Conservation (phyloP, 2,888 invertebrate genomes). For the Agonum fuliginosum region DNA sequence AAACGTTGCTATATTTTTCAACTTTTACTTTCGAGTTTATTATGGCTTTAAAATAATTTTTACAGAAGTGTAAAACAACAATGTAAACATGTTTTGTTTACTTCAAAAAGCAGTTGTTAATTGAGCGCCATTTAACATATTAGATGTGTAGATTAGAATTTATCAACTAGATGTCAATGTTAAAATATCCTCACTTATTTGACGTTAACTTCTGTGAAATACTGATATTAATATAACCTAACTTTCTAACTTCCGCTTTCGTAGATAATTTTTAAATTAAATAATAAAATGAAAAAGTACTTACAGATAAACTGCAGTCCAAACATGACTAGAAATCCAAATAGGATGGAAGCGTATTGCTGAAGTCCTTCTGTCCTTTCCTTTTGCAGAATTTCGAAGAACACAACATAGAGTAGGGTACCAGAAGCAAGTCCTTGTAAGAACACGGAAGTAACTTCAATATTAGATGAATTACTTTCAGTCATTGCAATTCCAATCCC, state of each 20-base stretch:
- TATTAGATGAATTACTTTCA: slow-evolving; percentile 76
- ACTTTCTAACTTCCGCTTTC: not conserved
- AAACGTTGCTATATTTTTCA: not conserved
- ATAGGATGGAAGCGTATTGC: slow-evolving; percentile 80
- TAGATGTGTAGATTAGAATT: slow-evolving; percentile 15
- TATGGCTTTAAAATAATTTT: not conserved
- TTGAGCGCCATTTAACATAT: slow-evolving; percentile 27
- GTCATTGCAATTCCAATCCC: slow-evolving; percentile 83
- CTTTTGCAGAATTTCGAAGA: slow-evolving; percentile 91
- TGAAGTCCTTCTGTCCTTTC: slow-evolving; percentile 77
- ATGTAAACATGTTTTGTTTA: slow-evolving; percentile 5
- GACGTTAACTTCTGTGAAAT: no score
- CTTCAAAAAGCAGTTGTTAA: slow-evolving; percentile 15
- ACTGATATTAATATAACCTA: not conserved
- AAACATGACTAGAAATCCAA: slow-evolving; percentile 85
- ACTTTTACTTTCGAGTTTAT: not conserved
- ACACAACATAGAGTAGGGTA: slow-evolving; percentile 95
- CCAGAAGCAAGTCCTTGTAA: slow-evolving; percentile 93
- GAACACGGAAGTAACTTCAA: slow-evolving; percentile 79
- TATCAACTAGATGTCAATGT: slow-evolving; percentile 8
- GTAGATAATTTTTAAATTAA: not conserved
- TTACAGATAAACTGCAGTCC: slow-evolving; percentile 75
- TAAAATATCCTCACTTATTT: no score
- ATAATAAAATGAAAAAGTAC: slow-evolving; percentile 60
- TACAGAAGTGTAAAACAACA: not conserved